phyloP scores from a whole-genome alignment of 2,888 invertebrate species.

The Yponomeuta cagnagella region DNA sequence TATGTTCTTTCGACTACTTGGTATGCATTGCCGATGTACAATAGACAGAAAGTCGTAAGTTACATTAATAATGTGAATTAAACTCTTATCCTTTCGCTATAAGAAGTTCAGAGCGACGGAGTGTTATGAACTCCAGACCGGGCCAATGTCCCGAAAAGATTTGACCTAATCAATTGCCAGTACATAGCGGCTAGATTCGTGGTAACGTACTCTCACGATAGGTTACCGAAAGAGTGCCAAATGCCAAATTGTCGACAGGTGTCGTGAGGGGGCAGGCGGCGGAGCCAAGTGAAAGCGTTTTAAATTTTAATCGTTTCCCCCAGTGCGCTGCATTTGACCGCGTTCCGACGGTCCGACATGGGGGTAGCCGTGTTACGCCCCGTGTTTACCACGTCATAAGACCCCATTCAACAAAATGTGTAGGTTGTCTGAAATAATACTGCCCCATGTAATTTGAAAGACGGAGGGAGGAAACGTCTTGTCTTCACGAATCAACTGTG shows the following conservation, averaged over 20 bases:
- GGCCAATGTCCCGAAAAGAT: too few relatives aligned
- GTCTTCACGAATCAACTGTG: too few relatives aligned
- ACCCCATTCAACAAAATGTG: not conserved
- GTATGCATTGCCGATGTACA: too few relatives aligned
- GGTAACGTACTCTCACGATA: not conserved
- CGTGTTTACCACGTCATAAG: conserved; percentile 30
- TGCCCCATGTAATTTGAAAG: too few relatives aligned
- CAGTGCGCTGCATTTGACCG: conserved; percentile 37
- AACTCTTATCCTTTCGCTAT: too few relatives aligned
- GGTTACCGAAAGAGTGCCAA: not conserved
- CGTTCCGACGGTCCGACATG: not conserved
- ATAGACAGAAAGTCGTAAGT: too few relatives aligned
- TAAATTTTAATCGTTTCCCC: conserved; percentile 53
- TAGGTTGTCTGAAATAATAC: not conserved
- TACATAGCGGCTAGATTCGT: too few relatives aligned
- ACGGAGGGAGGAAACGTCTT: too few relatives aligned
- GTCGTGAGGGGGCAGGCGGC: conserved; percentile 21
- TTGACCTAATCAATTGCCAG: too few relatives aligned
- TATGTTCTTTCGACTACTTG: not conserved
- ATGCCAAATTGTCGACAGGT: not conserved
- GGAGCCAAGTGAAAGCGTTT: conserved; percentile 61
- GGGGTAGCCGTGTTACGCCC: conserved; percentile 15
- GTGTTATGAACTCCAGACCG: too few relatives aligned
- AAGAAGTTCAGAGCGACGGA: too few relatives aligned
- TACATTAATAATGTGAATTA: too few relatives aligned